Evolutionary conservation across 2,888 invertebrate species (phyloP), one percentile per base, ranked within the genome.

Genomic region (Synergus gifuensis): DNA sequence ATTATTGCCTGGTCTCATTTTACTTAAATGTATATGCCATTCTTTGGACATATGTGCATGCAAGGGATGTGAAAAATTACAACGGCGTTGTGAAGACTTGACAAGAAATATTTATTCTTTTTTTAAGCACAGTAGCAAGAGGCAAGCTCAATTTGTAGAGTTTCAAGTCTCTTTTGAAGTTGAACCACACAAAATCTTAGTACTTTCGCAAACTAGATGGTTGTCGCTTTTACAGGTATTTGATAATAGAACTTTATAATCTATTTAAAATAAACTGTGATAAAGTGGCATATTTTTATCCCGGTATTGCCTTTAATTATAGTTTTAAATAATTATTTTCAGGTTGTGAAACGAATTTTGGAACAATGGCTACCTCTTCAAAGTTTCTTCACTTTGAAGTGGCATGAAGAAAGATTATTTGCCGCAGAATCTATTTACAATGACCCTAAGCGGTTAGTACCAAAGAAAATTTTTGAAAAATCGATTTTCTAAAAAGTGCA

Each of bases 21-120:
- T n/a, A n/a, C n/a, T n/a, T n/a, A n/a, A n/a, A n/a, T n/a, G n/a
- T 63, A 76, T 89, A 40, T 89, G 88, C 58, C 89, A 89, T 81
- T 88, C 88, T 1, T 62, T 87, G 44, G 87, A 88, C 81, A 76
- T 89, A 12, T 89, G 88, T 66, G 86, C 88, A 8, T 86, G 84
- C 77, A 85, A 87, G 64, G 87, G 87, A 0, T 89, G 88, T 76
- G 85, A 87, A 77, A 60, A 73, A 58, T 73, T 89, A 12, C 89
- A 88, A 9, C 44, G 83, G 18, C 49, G 81, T 22, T 40, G 64
- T 40, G 64, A 64, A 40, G 40, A 64, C n/a, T 64, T 40, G 40
- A 36, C 64, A 16, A 36, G 64, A 36, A 64, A 64, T 64, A 64
- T 40, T 64, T 64, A 64, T 40, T 28, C 2, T 64, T 64, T 60